These are phyloP conservation scores for Meloidogyne hapla DNA, from an alignment of 1,140 invertebrate genomes.

Conservation along the genomic window DNA sequence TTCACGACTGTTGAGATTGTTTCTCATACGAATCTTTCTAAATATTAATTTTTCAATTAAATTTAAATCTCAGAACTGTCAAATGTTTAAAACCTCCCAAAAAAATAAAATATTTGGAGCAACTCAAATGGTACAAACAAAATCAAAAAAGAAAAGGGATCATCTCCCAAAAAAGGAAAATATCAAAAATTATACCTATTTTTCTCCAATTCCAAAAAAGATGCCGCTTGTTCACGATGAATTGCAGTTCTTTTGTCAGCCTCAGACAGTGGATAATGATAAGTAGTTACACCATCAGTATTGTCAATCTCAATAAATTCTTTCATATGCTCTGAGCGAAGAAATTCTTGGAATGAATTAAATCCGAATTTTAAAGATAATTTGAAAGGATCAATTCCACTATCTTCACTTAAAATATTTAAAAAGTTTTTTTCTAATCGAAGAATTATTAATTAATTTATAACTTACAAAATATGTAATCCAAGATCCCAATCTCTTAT, in stretches of 20 bases:
- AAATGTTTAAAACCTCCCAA: too few relatives aligned
- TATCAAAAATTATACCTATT: too few relatives aligned
- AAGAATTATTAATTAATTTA: too few relatives aligned
- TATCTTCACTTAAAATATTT: background rate
- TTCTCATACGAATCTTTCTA: slow-evolving; percentile 1
- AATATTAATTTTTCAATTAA: background rate
- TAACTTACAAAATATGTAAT: too few relatives aligned
- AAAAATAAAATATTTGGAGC: too few relatives aligned
- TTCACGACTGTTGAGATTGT: background rate
- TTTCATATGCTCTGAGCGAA: slow-evolving; percentile 4
- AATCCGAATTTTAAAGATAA: background rate
- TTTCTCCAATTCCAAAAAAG: background rate
- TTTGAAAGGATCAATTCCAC: background rate
- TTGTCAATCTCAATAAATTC: slow-evolving; percentile 5
- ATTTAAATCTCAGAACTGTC: too few relatives aligned
- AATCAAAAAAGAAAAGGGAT: too few relatives aligned
- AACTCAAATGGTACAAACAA: too few relatives aligned
- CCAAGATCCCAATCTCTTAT: too few relatives aligned
- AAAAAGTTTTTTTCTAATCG: background rate
- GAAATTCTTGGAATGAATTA: slow-evolving; percentile 3
- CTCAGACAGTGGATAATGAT: background rate
- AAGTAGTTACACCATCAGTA: background rate
- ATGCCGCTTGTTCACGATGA: background rate
- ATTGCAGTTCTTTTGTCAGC: background rate
- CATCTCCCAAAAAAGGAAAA: too few relatives aligned